These are phyloP conservation scores for Ephestia elutella DNA, from an alignment of 1,140 invertebrate species.

Conservation along the genomic window DNA sequence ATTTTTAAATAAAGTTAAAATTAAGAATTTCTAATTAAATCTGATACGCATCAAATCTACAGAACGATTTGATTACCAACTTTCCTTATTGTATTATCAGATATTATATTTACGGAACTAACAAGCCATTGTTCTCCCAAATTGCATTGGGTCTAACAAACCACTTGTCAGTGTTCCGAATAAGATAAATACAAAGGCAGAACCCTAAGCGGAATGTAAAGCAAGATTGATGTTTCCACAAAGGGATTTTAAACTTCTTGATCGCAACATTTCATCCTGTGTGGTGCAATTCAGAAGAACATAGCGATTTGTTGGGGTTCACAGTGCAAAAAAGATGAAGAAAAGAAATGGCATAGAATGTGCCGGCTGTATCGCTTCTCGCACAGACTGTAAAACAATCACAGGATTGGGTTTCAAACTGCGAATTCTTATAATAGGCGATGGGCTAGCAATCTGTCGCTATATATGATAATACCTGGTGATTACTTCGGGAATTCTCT, in stretches of 20 bases:
- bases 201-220: constrained; percentile 32
- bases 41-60: neutral
- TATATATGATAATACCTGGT: no score
- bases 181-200: constrained; percentile 23
- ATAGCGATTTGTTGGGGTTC: neutral
- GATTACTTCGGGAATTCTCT: no score
- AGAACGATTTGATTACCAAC: neutral
- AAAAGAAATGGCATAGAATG: no score
- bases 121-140: constrained; percentile 2
- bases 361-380: no score
- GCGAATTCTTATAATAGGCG: no score
- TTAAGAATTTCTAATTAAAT: no score
- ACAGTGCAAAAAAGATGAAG: no score
- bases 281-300: constrained; percentile 23
- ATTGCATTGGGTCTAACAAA: constrained; percentile 19
- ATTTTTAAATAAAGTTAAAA: no score
- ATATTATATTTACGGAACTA: neutral
- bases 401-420: no score
- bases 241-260: constrained; percentile 62
- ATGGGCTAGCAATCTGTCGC: no score
- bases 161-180: constrained; percentile 21
- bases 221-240: constrained; percentile 60
- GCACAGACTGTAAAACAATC: no score
- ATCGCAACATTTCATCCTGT: constrained; percentile 37
- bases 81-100: neutral